Percentiles rank a stretch among this genome's conserved stretches.
Conservation (phyloP, 2,888 invertebrate species). For the Acholoe squamosa region DNA sequence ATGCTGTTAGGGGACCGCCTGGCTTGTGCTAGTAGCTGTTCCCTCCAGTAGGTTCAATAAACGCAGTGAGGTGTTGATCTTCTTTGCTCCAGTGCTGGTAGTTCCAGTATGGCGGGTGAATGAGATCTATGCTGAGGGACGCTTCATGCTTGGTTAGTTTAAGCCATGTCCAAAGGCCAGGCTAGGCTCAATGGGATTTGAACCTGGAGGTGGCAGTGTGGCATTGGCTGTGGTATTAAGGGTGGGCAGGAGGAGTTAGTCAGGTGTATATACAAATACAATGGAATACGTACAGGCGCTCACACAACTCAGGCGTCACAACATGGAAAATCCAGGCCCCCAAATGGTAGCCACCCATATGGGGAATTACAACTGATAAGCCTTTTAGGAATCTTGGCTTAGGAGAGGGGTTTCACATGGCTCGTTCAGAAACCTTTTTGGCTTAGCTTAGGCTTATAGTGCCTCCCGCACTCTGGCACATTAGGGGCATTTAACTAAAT, state of each 20-base stretch:
- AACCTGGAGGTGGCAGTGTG: neutral
- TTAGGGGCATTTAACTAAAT: slow-evolving; percentile 4
- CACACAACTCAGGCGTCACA: neutral
- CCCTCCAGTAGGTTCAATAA: neutral
- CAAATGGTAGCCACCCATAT: neutral
- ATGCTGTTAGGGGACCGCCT: too few relatives aligned
- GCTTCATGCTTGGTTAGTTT: neutral
- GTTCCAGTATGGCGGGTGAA: neutral
- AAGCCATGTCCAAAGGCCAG: neutral
- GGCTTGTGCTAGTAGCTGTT: too few relatives aligned
- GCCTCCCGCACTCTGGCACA: neutral
- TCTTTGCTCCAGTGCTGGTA: neutral
- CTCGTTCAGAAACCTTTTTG: neutral
- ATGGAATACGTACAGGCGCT: neutral
- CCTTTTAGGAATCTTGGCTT: too few relatives aligned
- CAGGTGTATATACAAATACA: neutral
- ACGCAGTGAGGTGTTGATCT: neutral
- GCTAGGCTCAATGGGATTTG: neutral
- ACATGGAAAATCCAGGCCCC: neutral
- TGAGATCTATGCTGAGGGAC: neutral
- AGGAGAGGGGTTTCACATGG: too few relatives aligned
- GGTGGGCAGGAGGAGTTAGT: neutral
- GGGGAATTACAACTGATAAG: too few relatives aligned
- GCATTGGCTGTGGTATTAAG: neutral
- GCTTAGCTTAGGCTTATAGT: neutral